A percentile compares a stretch with the other conserved stretches of the same genome.
Conservation (phyloP, 2,888 invertebrate genomes). For the Chesias legatella region DNA sequence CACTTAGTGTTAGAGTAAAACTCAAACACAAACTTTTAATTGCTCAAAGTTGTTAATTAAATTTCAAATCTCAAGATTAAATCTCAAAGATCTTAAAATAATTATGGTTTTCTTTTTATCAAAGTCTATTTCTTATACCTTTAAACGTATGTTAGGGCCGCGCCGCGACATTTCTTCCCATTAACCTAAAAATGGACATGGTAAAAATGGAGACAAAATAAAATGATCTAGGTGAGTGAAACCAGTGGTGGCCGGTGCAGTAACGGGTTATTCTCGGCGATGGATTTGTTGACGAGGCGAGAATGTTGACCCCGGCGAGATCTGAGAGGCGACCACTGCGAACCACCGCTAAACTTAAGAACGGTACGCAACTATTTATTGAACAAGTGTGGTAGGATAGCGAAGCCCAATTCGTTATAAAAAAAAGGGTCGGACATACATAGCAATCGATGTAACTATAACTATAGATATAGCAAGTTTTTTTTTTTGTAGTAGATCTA, state of each 20-base stretch:
- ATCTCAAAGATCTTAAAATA: too few relatives aligned
- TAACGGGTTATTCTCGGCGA: conserved; percentile 79
- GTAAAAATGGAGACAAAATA: conserved; percentile 42
- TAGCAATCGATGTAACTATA: too few relatives aligned
- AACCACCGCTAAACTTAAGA: conserved; percentile 42
- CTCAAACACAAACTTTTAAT: too few relatives aligned
- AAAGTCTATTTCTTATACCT: background rate
- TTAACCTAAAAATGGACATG: conserved; percentile 16
- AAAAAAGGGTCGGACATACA: too few relatives aligned
- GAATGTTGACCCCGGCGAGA: conserved; percentile 70
- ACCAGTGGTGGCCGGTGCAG: conserved; percentile 68
- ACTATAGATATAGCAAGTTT: too few relatives aligned
- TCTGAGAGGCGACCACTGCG: conserved; percentile 60
- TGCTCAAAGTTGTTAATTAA: too few relatives aligned
- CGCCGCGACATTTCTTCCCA: conserved; percentile 11
- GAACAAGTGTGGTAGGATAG: too few relatives aligned
- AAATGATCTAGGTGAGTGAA: conserved; percentile 67
- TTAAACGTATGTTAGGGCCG: background rate
- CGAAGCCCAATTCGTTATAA: too few relatives aligned
- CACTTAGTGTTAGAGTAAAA: too few relatives aligned
- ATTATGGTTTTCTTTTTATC: too few relatives aligned
- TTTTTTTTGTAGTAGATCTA: too few relatives aligned
- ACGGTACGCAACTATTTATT: background rate
- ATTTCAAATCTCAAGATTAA: too few relatives aligned
- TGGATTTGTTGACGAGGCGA: conserved; percentile 75